phyloP scores from a whole-genome alignment of 2,888 invertebrate genomes.

The Catocala fraxini region DNA sequence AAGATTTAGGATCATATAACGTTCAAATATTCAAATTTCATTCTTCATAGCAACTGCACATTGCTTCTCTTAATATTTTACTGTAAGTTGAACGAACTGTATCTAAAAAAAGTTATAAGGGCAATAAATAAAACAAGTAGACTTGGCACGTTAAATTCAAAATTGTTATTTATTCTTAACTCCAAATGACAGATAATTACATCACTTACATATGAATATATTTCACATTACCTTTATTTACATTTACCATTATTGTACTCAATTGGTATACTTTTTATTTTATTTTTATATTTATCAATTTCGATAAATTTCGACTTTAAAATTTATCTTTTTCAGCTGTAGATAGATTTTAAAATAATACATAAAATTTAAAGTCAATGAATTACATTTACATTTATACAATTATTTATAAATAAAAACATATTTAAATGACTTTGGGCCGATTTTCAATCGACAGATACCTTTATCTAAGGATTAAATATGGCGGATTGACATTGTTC shows the following conservation, averaged over 20 bases:
- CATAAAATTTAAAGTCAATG: background rate
- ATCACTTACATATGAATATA: slow-evolving; percentile 68
- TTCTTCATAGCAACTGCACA: no score
- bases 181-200: slow-evolving; percentile 75
- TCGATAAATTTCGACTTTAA: slow-evolving; percentile 58
- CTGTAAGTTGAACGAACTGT: background rate
- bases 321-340: slow-evolving; percentile 43
- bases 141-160: slow-evolving; percentile 86
- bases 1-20: no score
- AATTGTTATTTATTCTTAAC: slow-evolving; percentile 82
- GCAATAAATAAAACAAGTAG: slow-evolving; percentile 68
- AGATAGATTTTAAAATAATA: slow-evolving; percentile 14
- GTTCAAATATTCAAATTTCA: no score
- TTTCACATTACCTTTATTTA: slow-evolving; percentile 79
- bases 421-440: no score
- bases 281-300: slow-evolving; percentile 57
- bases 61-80: no score
- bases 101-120: no score
- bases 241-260: slow-evolving; percentile 84
- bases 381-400: no score
- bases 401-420: no score
- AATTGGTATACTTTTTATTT: slow-evolving; percentile 78
- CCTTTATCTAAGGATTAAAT: no score
- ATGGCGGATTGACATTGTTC: no score
- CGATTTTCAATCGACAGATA: no score